Evolutionary conservation across 1,140 invertebrate species (phyloP).

Genomic region (Luehdorfia chinensis): DNA sequence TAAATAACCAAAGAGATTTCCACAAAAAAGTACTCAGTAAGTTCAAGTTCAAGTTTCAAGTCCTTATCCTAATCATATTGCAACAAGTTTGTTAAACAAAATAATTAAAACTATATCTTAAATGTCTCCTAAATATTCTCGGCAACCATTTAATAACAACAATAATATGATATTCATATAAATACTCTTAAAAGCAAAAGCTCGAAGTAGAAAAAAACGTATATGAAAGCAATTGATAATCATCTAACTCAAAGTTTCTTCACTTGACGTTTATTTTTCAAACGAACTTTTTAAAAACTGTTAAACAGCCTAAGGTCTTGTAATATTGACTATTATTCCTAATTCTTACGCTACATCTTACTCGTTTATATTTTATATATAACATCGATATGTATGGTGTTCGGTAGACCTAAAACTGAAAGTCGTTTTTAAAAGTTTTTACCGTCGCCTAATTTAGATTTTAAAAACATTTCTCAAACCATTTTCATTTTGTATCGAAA

Average conservation of each 20-base stretch:
- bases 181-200: constrained; percentile 50
- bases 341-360: constrained; percentile 56
- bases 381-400: constrained; percentile 75
- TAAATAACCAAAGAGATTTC: no score
- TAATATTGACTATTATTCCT: constrained; percentile 71
- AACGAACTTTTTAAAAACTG: constrained; percentile 43
- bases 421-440: constrained; percentile 18
- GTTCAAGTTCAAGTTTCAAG: no score
- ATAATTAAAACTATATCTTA: no score
- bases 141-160: constrained; percentile 43
- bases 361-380: constrained; percentile 48
- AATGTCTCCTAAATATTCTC: constrained; percentile 33
- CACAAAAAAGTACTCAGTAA: no score
- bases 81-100: no score
- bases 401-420: constrained; percentile 63
- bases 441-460: constrained; percentile 20
- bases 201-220: constrained; percentile 23
- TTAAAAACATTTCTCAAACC: no score
- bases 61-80: no score
- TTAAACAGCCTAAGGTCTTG: constrained; percentile 63
- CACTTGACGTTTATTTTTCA: constrained; percentile 10
- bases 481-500: no score
- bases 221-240: constrained; percentile 11
- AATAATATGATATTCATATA: constrained; percentile 56
- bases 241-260: constrained; percentile 5